Base-by-base conservation (phyloP, 1,140 invertebrate species). In the Polypedilum vanderplanki region DNA sequence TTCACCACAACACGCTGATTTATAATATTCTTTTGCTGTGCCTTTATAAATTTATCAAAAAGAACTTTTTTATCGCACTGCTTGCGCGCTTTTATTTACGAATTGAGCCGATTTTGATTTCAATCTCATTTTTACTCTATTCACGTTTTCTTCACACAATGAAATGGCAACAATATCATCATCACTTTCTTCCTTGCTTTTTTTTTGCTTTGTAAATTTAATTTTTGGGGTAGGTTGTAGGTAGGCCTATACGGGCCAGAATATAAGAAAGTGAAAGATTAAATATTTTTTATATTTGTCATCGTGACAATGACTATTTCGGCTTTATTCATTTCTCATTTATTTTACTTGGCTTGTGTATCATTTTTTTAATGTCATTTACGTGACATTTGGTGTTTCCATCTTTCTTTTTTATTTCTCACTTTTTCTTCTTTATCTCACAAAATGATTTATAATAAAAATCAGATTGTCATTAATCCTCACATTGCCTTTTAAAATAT, bases 291-390 rank as follows among this genome's bases (percentile, higher is more conserved):
- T 57, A 15, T 57, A 1, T 57, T 15, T 57, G 46, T 57, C 46
- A 57, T 57, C 46, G 46, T 57, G 46, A 57, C 12, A 57, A 57
- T 57, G 46, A 57, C 46, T 57, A 57, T 57, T 57, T 57, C n/a
- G 12, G 4, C 3, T 57, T 57, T 57, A 15, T 57, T 57, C 4
- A 33, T 33, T 33, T 57, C 0, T 57, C 4, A n/a, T 57, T 57
- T 57, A 57, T 57, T 57, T 57, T 57, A 57, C 46, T 57, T 57
- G 24, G 5, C 24, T 15, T 57, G 46, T n/a, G 46, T 57, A 57
- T 57, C 46, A 57, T 57, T 57, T 57, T 33, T 33, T 57, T 57
- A 57, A 57, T 57, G 46, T 57, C 46, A 57, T 57, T 57, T 57
- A 57, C 46, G 46, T 57, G 46, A 57, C 46, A 57, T 57, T 57